Evolutionary conservation across 2,113 vertebrate species (phyloP), one percentile per base, ranked within the genome.

Genomic region (Cynocephalus volans): DNA sequence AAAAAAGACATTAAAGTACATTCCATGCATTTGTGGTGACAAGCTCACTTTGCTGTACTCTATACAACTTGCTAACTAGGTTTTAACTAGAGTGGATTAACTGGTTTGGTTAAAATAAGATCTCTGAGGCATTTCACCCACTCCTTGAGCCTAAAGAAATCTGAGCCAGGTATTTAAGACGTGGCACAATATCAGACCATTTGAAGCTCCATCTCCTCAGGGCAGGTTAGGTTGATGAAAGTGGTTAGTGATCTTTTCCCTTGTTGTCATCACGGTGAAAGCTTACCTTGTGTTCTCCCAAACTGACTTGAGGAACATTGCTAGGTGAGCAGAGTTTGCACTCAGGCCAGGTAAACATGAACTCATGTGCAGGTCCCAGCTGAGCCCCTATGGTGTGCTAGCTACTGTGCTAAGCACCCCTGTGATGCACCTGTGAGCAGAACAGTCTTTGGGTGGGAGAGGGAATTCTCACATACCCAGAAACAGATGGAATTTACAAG

Each of bases 1-100:
- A 85, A 93, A 58, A 85, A 80, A 97, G 87, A 64, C 87, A 94
- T 96, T 9, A 48, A 91, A 95, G 72, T 96, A 88, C 97, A 97
- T 94, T 67, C 79, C 95, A 94, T 85, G 90, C 77, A 58, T 98
- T 97, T 97, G 79, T 95, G 45, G 93, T 62, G 83, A 93, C 89
- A 91, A 95, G 92, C 73, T 91, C 90, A 96, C 52, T 48, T 64
- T 73, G 23, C 65, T 70, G 0, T 3, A 93, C 65, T 31, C 62
- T 70, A 48, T 62, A n/a, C 24, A 80, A 31, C 14, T 19, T 64
- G 60, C 58, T 81, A 70, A 88, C 6, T 56, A 36, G 75, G n/a
- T 81, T 75, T 94, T 60, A 76, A 67, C 69, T 56, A 84, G 36
- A 89, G 36, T 80, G 56, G 19, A 41, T 90, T 82, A n/a, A 88